Percentiles rank a stretch among this genome's conserved stretches.
These are phyloP conservation scores for Amphipyra tragopoginis DNA, from an alignment of 2,888 invertebrate species.

Conservation along the genomic window DNA sequence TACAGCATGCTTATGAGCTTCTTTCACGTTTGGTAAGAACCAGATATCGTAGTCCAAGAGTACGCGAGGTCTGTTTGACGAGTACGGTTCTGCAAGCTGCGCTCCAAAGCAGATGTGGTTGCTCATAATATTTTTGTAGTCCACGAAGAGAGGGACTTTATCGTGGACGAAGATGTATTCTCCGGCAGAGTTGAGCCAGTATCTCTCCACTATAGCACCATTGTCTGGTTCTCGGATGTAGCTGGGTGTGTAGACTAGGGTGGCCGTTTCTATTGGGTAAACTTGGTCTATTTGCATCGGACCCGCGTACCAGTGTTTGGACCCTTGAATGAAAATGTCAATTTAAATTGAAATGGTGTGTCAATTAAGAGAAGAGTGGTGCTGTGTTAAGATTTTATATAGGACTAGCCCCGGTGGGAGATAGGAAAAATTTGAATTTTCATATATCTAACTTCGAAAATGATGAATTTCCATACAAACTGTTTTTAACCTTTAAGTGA, in stretches of 20 bases:
- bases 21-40: constrained; percentile 88
- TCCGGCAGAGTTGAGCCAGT: constrained; percentile 93
- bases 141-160: constrained; percentile 92
- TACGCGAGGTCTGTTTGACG: constrained; percentile 73
- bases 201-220: constrained; percentile 91
- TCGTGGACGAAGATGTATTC: constrained; percentile 91
- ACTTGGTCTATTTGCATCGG: constrained; percentile 90
- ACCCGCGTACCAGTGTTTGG: constrained; percentile 92
- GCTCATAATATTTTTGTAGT: constrained; percentile 90
- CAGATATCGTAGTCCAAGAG: constrained; percentile 91
- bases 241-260: constrained; percentile 87
- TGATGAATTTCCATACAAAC: too few species aligned
- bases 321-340: constrained; percentile 66
- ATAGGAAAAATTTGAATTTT: too few species aligned
- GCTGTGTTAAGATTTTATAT: too few species aligned
- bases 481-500: too few species aligned
- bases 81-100: constrained; percentile 89
- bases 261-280: constrained; percentile 91
- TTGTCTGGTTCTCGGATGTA: constrained; percentile 87
- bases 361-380: too few species aligned
- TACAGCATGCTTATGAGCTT: constrained; percentile 91
- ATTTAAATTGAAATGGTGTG: too few species aligned
- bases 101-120: constrained; percentile 90
- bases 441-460: too few species aligned
- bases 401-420: too few species aligned